Conservation (phyloP, 2,888 invertebrate species). For the Mimas tiliae region DNA sequence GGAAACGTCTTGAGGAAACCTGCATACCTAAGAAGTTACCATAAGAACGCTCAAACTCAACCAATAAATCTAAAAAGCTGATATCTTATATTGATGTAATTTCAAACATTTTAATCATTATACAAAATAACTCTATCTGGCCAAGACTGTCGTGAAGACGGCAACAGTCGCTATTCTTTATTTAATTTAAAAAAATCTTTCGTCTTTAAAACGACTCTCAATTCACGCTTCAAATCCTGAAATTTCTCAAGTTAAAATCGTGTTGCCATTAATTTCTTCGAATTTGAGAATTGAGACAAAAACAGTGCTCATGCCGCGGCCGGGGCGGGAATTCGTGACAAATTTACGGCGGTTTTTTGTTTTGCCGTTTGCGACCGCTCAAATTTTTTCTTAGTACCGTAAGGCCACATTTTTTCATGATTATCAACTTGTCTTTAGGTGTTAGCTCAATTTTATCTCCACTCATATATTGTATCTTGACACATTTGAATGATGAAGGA, state of each 20-base stretch:
- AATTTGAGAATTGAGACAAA: constrained; percentile 40
- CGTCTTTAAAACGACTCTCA: neutral
- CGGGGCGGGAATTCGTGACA: constrained; percentile 59
- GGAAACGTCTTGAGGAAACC: too few species aligned
- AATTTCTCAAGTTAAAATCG: neutral
- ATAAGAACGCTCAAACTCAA: too few species aligned
- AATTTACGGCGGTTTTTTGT: constrained; percentile 62
- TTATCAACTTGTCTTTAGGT: constrained; percentile 59
- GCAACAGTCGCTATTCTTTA: too few species aligned
- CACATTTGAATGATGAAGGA: constrained; percentile 21
- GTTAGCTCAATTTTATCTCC: constrained; percentile 59
- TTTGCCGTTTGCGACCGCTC: constrained; percentile 44
- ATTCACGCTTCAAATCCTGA: neutral
- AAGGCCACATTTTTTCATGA: constrained; percentile 54
- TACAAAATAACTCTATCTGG: too few species aligned
- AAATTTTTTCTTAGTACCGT: constrained; percentile 53
- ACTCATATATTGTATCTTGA: constrained; percentile 26
- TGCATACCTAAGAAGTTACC: too few species aligned
- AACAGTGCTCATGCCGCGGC: constrained; percentile 38
- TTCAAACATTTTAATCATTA: too few species aligned
- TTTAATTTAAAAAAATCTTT: too few species aligned
- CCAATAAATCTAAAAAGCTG: too few species aligned
- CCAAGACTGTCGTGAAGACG: too few species aligned
- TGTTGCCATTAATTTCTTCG: constrained; percentile 26
- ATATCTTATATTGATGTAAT: too few species aligned